These are phyloP conservation scores for Sarcophilus harrisii DNA, from an alignment of 2,797 vertebrate genomes.

Conservation along the genomic window DNA sequence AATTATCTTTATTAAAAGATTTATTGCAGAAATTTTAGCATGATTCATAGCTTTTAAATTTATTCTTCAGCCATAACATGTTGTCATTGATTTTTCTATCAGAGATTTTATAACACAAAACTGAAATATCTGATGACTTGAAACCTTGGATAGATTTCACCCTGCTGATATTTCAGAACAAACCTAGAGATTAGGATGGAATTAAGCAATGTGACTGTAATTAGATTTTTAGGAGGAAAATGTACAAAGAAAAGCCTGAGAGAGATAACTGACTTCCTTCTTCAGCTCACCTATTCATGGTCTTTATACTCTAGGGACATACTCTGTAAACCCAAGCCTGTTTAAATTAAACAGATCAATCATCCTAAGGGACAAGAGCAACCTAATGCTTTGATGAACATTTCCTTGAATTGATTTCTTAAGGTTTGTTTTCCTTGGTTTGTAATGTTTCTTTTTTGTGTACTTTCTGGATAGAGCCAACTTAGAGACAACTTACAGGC, in stretches of 20 bases:
- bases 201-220: constrained; percentile 5
- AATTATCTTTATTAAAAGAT: not conserved
- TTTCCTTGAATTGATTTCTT: constrained; percentile 57
- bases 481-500: not conserved
- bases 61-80: not conserved
- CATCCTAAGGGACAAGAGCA: constrained; percentile 67
- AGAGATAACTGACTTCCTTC: constrained; percentile 57
- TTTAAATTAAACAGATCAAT: constrained; percentile 81
- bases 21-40: constrained; percentile 27
- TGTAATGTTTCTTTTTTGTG: constrained; percentile 14
- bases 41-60: not conserved
- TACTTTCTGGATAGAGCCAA: constrained; percentile 33
- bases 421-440: constrained; percentile 61
- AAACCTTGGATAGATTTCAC: not conserved
- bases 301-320: constrained; percentile 51
- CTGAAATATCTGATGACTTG: not conserved
- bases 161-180: constrained; percentile 35
- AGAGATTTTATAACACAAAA: constrained; percentile 55
- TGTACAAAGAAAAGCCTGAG: constrained; percentile 2
- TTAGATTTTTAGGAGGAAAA: constrained; percentile 24
- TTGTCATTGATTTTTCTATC: constrained; percentile 37
- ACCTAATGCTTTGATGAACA: constrained; percentile 69
- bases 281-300: constrained; percentile 37
- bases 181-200: not conserved
- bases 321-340: constrained; percentile 44